Conservation (phyloP, 2,888 invertebrate genomes). For the Cotesia congregata region DNA sequence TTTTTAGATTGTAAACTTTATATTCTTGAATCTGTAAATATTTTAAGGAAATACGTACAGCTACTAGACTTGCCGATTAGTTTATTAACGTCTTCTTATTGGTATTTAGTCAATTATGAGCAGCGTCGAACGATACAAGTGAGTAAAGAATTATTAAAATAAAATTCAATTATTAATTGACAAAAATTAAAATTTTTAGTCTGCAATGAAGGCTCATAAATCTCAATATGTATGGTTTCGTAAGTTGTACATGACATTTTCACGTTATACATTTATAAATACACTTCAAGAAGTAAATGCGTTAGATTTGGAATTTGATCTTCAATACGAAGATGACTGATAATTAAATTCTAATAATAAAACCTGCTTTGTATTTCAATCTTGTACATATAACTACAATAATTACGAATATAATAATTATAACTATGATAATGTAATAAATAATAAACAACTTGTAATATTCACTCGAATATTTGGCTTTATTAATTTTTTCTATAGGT, state of each 20-base stretch:
- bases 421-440: constrained; percentile 31
- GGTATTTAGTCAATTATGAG: constrained; percentile 73
- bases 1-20: constrained; percentile 84
- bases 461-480: neutral
- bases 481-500: constrained; percentile 21
- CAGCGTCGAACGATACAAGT: constrained; percentile 64
- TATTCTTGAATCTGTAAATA: constrained; percentile 87
- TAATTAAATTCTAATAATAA: constrained; percentile 19
- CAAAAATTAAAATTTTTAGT: constrained; percentile 64
- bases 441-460: constrained; percentile 14
- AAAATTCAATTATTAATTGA: neutral
- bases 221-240: constrained; percentile 98
- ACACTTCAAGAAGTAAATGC: constrained; percentile 83
- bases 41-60: constrained; percentile 88
- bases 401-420: neutral
- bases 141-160: constrained; percentile 44
- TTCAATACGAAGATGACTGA: constrained; percentile 76
- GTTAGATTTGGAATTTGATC: constrained; percentile 83
- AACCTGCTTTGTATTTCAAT: constrained; percentile 51
- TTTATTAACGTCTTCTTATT: constrained; percentile 82
- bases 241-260: constrained; percentile 88
- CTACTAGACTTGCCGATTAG: constrained; percentile 88
- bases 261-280: constrained; percentile 92
- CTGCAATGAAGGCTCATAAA: constrained; percentile 87
- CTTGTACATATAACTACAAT: neutral